phyloP scores from a whole-genome alignment of 2,888 invertebrate species.

The Microdon myrmicae region DNA sequence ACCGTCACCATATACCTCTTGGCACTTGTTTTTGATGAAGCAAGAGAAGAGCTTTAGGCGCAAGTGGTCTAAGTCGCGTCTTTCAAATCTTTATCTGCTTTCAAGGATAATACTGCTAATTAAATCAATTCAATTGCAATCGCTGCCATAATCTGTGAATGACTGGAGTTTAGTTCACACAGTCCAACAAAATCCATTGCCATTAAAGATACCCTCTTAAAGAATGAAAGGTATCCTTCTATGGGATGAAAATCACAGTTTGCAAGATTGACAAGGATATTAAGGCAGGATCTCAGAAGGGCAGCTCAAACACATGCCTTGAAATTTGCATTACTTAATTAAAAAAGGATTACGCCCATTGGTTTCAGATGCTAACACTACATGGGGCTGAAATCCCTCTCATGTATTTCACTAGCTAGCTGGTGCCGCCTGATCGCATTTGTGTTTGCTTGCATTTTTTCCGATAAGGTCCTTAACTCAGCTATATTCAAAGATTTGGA shows the following conservation, averaged over 20 bases:
- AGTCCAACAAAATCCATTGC: too few species aligned
- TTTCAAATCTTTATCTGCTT: background rate
- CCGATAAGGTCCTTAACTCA: constrained; percentile 52
- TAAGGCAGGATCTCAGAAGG: constrained; percentile 24
- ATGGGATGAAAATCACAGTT: background rate
- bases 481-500: constrained; percentile 51
- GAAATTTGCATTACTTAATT: constrained; percentile 51
- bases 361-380: background rate
- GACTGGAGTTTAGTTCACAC: background rate
- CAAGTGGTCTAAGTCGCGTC: too few species aligned
- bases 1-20: too few species aligned
- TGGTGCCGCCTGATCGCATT: constrained; percentile 13
- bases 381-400: background rate
- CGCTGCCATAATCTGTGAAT: constrained; percentile 7
- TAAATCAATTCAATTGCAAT: constrained; percentile 21
- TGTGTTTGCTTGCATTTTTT: constrained; percentile 47
- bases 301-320: constrained; percentile 34
- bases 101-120: constrained; percentile 7
- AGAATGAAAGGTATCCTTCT: background rate
- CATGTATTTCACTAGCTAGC: background rate
- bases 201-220: too few species aligned
- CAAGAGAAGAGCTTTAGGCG: too few species aligned
- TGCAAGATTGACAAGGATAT: too few species aligned
- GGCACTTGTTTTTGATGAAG: too few species aligned
- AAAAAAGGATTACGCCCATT: constrained; percentile 45